These are phyloP conservation scores for Ophion ellenae DNA, from an alignment of 2,888 invertebrate species.

Conservation along the genomic window DNA sequence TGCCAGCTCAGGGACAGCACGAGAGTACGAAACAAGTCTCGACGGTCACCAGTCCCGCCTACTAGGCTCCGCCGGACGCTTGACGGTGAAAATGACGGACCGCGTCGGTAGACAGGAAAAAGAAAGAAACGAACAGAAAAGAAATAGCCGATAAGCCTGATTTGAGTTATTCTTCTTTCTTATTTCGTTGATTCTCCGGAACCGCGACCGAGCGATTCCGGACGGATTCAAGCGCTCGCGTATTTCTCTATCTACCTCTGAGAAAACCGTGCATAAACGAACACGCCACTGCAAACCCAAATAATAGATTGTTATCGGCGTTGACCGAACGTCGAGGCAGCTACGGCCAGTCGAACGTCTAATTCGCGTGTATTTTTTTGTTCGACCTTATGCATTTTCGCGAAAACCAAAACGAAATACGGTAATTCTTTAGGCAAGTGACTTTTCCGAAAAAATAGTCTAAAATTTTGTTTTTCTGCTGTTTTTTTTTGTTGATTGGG, in stretches of 20 bases:
- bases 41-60: constrained; percentile 84
- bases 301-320: constrained; percentile 15
- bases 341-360: background rate
- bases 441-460: too few relatives aligned
- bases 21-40: constrained; percentile 88
- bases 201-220: background rate
- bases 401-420: background rate
- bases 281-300: constrained; percentile 31
- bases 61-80: constrained; percentile 76
- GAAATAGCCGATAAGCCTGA: constrained; percentile 40
- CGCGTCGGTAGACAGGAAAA: constrained; percentile 7
- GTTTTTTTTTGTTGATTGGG: too few relatives aligned
- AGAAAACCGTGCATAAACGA: constrained; percentile 42
- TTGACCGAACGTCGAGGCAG: constrained; percentile 27
- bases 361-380: background rate
- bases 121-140: constrained; percentile 11
- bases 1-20: constrained; percentile 90
- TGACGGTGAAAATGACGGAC: background rate
- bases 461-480: too few relatives aligned
- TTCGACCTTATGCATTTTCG: background rate
- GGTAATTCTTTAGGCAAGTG: too few relatives aligned
- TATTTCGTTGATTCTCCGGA: constrained; percentile 4
- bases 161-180: constrained; percentile 42
- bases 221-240: background rate
- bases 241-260: constrained; percentile 31